phyloP scores from a whole-genome alignment of 1,140 invertebrate species.

The Drosophila triauraria region DNA sequence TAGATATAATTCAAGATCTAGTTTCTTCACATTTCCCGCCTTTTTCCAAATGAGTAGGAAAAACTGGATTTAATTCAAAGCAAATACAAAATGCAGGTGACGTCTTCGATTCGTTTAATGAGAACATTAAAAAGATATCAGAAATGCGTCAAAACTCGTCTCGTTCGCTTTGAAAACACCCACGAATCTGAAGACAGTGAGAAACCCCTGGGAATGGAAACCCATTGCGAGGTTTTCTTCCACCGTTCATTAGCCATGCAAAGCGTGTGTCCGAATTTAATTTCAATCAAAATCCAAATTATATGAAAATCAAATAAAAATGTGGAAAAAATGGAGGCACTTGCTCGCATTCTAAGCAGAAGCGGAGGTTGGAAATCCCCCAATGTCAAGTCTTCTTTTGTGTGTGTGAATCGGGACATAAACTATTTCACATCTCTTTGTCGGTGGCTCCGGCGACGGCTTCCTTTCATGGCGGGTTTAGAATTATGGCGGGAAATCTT shows the following conservation, averaged over 20 bases:
- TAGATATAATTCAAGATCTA: background rate
- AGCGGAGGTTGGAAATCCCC: background rate
- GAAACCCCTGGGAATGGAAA: conserved; percentile 33
- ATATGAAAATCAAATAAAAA: conserved; percentile 79
- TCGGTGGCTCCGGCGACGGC: conserved; percentile 25
- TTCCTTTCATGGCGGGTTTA: conserved; percentile 33
- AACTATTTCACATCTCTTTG: conserved; percentile 72
- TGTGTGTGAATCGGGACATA: conserved; percentile 61
- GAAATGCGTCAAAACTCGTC: conserved; percentile 64
- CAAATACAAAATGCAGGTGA: conserved; percentile 51
- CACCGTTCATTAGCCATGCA: conserved; percentile 59
- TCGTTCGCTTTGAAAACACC: conserved; percentile 21
- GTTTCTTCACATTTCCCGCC: background rate
- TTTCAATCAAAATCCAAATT: conserved; percentile 82
- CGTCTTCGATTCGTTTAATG: conserved; percentile 59
- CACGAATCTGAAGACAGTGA: conserved; percentile 16
- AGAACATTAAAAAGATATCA: conserved; percentile 76
- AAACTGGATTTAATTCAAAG: conserved; percentile 4
- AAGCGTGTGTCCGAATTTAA: conserved; percentile 67
- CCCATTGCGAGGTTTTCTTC: conserved; percentile 25
- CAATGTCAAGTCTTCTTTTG: conserved; percentile 12
- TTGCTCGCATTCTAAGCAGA: conserved; percentile 40
- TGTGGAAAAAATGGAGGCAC: conserved; percentile 51
- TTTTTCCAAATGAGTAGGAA: background rate
- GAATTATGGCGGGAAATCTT: conserved; percentile 32